Evolutionary conservation across 2,797 vertebrate genomes (phyloP).

Genomic region (Lophotriccus pileatus): DNA sequence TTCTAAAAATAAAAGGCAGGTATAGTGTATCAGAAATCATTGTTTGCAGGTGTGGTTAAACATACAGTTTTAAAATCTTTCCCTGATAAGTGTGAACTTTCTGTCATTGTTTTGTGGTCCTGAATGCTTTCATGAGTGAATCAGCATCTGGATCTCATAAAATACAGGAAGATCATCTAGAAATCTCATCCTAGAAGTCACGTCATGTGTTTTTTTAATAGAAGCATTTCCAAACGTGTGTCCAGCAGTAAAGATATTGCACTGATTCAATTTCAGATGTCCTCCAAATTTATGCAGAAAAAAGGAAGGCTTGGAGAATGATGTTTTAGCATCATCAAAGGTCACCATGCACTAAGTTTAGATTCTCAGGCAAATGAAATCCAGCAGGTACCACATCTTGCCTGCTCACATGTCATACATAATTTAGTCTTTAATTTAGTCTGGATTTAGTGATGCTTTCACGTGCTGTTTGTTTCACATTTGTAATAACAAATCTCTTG

Average conservation of each 20-base stretch:
- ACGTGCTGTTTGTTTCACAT: not conserved
- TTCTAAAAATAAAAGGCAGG: not conserved
- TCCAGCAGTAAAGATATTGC: not conserved
- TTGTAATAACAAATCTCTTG: not conserved
- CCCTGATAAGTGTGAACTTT: not conserved
- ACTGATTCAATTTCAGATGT: not conserved
- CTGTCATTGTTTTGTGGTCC: not conserved
- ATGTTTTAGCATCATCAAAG: not conserved
- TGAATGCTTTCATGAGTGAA: not conserved
- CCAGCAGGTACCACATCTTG: not conserved
- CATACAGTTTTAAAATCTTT: not conserved
- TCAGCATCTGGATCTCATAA: not conserved
- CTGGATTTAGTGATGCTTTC: not conserved
- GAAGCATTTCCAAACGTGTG: not conserved
- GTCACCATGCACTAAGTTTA: not conserved
- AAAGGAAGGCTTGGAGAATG: not conserved
- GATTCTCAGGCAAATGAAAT: not conserved
- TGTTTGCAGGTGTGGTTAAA: not conserved
- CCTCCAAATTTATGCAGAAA: not conserved
- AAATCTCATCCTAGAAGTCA: not conserved
- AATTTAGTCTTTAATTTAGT: constrained; percentile 14
- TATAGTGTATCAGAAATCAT: not conserved
- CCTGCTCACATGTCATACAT: not conserved
- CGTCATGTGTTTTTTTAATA: rapidly evolving
- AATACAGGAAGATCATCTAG: not conserved